Evolutionary conservation across 2,888 invertebrate genomes (phyloP).

Genomic region (Cyaniris semiargus): DNA sequence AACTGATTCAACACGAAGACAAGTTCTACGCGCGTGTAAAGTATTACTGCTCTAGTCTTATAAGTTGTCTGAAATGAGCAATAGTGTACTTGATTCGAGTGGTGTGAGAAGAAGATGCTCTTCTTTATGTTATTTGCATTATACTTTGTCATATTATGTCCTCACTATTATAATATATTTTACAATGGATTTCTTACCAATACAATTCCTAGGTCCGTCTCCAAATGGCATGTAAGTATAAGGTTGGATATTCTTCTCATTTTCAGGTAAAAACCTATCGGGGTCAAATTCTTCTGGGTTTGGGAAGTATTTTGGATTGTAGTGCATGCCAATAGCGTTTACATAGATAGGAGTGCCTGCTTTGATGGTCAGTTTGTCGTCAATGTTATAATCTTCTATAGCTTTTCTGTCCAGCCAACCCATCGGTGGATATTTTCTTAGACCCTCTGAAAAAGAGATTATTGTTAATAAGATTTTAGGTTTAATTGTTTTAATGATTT

Average conservation of each 20-base stretch:
- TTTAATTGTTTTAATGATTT: not conserved
- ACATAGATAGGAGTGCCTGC: constrained; percentile 51
- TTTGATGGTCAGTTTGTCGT: constrained; percentile 45
- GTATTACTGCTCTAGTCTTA: too few relatives aligned
- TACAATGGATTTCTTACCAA: constrained; percentile 58
- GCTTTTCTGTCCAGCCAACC: constrained; percentile 47
- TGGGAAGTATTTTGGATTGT: constrained; percentile 71
- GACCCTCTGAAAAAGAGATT: constrained; percentile 39
- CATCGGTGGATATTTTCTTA: constrained; percentile 47
- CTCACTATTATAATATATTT: not conserved
- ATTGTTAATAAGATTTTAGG: not conserved
- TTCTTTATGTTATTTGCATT: too few relatives aligned
- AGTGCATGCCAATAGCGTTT: constrained; percentile 52
- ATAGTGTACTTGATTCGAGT: too few relatives aligned
- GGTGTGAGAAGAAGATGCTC: too few relatives aligned
- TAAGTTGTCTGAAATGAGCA: too few relatives aligned
- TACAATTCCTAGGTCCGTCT: constrained; percentile 80
- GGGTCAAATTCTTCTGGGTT: constrained; percentile 78
- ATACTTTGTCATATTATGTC: too few relatives aligned
- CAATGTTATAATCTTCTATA: constrained; percentile 42
- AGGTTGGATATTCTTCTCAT: constrained; percentile 59
- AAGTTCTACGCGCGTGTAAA: too few relatives aligned
- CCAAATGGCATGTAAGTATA: constrained; percentile 77
- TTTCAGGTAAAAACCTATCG: constrained; percentile 78
- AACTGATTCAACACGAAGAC: too few relatives aligned